Evolutionary conservation across 30 jellyfish, hydroid and myxozoan species (phyloP), one percentile per base, ranked within the genome.

Genomic region (Cassiopea xamachana): DNA sequence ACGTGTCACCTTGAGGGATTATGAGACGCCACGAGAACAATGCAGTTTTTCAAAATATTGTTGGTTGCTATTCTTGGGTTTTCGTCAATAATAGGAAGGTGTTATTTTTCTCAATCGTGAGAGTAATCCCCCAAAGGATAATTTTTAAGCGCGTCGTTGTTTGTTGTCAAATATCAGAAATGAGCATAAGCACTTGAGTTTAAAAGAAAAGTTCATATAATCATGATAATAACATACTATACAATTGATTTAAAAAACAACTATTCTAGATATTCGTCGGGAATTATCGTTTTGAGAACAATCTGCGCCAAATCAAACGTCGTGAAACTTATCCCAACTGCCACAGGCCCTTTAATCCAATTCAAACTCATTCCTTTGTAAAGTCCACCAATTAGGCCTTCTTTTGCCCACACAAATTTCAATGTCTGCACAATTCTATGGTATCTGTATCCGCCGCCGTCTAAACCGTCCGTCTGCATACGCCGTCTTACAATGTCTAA

Each of bases 271-370:
- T 61, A 86, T 2, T 19, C 72, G 9, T 89, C 92, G 10, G 89
- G 92, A 3, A 80, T 55, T 7, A 82, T 3, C 5, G 79, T 50
- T 64, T 68, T 51, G 2, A 82, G 81, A 46, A 91, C 71, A 18
- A 71, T 81, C 64, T 95, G 96, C 19, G 67, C 48, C 70, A 92
- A 80, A 59, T 96, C 99, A 89, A 85, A 96, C 5, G 98, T 89
- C 0, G 98, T 87, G 72, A 96, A 96, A 73, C 98, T 92, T 67
- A 92, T 87, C 16, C 98, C 99, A 73, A 92, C 98, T 14, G 99
- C 99, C 27, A 96, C 92, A 9, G 99, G 99, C 2, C 98, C 99
- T 80, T 96, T 96, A 2, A 92, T 84, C 99, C 98, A 92, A 73
- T 96, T 92, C 60, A 92, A 46, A 64, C 98, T 96, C 91, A 96